Evolutionary conservation across 2,113 vertebrate genomes (phyloP).

Genomic region (Emydura subglobosa): DNA sequence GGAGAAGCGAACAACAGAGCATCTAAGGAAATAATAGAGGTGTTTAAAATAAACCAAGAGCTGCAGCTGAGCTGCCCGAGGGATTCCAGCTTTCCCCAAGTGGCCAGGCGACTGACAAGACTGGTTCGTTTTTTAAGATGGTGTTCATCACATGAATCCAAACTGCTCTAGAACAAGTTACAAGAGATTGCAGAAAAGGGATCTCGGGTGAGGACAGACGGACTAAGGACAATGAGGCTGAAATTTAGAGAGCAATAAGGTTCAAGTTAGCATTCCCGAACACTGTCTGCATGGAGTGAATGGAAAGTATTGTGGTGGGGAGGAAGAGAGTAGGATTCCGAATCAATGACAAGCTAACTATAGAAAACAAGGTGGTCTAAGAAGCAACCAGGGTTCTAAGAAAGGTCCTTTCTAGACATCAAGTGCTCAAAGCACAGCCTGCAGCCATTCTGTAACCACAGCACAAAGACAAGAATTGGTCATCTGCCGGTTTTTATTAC

Average conservation of each 20-base stretch:
- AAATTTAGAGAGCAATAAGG: background rate
- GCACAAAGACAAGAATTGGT: rapidly evolving
- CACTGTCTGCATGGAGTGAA: rapidly evolving
- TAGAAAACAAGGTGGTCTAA: background rate
- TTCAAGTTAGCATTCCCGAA: background rate
- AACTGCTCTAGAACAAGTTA: background rate
- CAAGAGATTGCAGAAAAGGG: background rate
- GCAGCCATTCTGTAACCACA: background rate
- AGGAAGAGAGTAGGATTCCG: background rate
- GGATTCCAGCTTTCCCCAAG: background rate
- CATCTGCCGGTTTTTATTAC: rapidly evolving
- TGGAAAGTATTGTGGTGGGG: background rate
- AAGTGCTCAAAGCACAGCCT: background rate
- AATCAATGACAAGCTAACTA: background rate
- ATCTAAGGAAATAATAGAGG: background rate
- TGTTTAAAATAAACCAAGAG: background rate
- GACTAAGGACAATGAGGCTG: background rate
- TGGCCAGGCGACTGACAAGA: rapidly evolving
- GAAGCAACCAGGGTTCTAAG: background rate
- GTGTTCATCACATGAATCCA: rapidly evolving
- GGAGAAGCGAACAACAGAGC: background rate
- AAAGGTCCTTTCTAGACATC: background rate
- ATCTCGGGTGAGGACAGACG: background rate
- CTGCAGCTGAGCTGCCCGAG: background rate
- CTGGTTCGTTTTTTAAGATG: background rate